These are phyloP conservation scores for Pseudeuparius sepicola DNA, from an alignment of 2,888 invertebrate genomes.

Conservation along the genomic window DNA sequence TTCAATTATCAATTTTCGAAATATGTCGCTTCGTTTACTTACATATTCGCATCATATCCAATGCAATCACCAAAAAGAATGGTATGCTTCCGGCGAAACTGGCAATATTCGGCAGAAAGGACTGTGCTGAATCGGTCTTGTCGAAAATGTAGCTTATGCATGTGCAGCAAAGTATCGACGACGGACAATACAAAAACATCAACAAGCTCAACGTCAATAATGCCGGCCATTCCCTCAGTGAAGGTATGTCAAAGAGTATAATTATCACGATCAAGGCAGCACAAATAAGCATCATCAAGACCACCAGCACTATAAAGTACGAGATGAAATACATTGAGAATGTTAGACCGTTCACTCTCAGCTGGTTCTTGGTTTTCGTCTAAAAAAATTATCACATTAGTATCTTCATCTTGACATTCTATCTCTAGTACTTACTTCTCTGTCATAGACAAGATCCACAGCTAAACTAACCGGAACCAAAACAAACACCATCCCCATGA, in stretches of 20 bases:
- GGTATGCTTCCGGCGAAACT: conserved; percentile 68
- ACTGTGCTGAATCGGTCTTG: conserved; percentile 73
- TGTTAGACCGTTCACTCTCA: conserved; percentile 70
- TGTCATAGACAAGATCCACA: conserved; percentile 71
- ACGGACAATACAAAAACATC: conserved; percentile 61
- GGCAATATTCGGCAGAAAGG: conserved; percentile 66
- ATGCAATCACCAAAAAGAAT: conserved; percentile 58
- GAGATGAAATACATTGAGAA: conserved; percentile 66
- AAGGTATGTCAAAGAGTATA: conserved; percentile 58
- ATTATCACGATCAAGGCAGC: conserved; percentile 54
- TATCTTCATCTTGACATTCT: conserved; percentile 2
- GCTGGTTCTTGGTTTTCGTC: conserved; percentile 73
- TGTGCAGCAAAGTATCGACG: conserved; percentile 66
- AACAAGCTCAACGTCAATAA: conserved; percentile 56
- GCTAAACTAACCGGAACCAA: conserved; percentile 67
- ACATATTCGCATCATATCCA: conserved; percentile 65
- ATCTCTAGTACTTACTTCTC: no score
- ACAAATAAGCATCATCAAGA: conserved; percentile 58
- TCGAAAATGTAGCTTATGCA: conserved; percentile 72
- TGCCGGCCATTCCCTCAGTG: conserved; percentile 59
- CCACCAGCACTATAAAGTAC: conserved; percentile 61
- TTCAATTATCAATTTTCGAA: no score
- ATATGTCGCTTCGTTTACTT: no score
- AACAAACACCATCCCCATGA: conserved; percentile 74
- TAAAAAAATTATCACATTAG: conserved; percentile 44